Evolutionary conservation across 2,888 invertebrate genomes (phyloP).

Genomic region (Aporophyla nigra): DNA sequence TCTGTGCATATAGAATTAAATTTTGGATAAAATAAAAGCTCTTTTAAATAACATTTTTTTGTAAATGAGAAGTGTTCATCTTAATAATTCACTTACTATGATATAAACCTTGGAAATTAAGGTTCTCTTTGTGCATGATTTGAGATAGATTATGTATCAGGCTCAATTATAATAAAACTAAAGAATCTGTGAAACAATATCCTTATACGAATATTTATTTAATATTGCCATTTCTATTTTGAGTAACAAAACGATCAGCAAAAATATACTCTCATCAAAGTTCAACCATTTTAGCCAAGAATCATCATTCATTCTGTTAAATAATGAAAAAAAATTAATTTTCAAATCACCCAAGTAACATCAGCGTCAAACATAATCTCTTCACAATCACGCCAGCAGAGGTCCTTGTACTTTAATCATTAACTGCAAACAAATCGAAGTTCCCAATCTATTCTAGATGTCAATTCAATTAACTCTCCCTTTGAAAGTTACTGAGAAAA

Average conservation of each 20-base stretch:
- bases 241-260: not conserved
- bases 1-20: slow-evolving; percentile 9
- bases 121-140: not conserved
- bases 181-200: not conserved
- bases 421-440: slow-evolving; percentile 29
- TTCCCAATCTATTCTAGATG: slow-evolving; percentile 46
- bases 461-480: slow-evolving; percentile 54
- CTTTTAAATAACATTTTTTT: not conserved
- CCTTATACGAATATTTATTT: not conserved
- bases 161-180: not conserved
- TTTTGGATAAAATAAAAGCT: not conserved
- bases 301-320: not conserved
- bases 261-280: not conserved
- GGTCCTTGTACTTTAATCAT: slow-evolving; percentile 34
- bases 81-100: not conserved
- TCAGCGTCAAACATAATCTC: slow-evolving; percentile 2
- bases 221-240: not conserved
- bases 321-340: not conserved
- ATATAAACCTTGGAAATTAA: not conserved
- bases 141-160: not conserved
- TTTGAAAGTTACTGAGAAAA: slow-evolving; percentile 31
- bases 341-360: not conserved
- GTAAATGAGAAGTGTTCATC: not conserved
- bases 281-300: not conserved
- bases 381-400: not conserved